Evolutionary conservation across 2,797 vertebrate species (phyloP).

Genomic region (Pseudotriccus pelzelni): DNA sequence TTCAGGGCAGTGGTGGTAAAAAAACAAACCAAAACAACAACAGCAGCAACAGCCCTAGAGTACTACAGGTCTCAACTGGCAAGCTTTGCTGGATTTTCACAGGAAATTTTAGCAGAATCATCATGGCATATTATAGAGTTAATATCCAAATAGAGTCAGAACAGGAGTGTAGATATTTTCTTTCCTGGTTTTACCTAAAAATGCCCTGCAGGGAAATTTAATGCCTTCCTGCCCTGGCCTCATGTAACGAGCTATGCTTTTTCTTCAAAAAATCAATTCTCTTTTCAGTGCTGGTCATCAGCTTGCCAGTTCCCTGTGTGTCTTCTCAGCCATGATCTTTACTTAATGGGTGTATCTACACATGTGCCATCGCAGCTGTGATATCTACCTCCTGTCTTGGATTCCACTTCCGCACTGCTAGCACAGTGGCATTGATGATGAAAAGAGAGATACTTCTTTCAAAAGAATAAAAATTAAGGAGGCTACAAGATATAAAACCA

Average conservation of each 20-base stretch:
- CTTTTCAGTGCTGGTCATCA: not conserved
- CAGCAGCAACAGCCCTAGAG: not conserved
- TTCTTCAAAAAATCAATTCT: not conserved
- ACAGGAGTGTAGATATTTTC: not conserved
- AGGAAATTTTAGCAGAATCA: not conserved
- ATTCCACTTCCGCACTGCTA: not conserved
- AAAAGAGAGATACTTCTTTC: not conserved
- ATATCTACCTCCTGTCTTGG: not conserved
- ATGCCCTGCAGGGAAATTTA: not conserved
- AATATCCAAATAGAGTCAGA: not conserved
- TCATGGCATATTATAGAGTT: not conserved
- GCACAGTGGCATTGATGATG: not conserved
- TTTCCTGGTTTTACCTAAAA: not conserved
- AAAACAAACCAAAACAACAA: not conserved
- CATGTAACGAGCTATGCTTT: not conserved
- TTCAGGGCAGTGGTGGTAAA: not conserved
- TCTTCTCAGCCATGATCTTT: not conserved
- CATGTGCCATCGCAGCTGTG: not conserved
- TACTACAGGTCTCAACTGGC: not conserved
- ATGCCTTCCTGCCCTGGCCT: not conserved
- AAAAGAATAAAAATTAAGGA: not conserved
- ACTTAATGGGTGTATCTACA: not conserved
- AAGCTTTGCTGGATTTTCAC: not conserved
- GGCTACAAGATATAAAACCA: not conserved
- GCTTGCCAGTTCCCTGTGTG: not conserved